Evolutionary conservation across 2,113 vertebrate species (phyloP).

Genomic region (Oryzias melastigma): DNA sequence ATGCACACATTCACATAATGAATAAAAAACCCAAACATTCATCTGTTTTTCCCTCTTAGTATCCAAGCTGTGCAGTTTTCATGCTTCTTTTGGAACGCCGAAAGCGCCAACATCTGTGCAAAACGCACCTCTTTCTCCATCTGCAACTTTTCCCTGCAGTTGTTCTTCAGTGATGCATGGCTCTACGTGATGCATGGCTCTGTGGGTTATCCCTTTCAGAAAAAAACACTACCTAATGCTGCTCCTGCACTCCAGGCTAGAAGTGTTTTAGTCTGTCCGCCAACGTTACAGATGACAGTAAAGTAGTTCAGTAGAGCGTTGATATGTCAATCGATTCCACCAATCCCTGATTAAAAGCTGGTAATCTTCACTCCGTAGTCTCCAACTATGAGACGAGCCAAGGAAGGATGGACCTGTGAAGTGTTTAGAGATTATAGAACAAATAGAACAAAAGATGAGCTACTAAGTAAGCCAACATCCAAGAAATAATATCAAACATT

Average conservation of each 20-base stretch:
- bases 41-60: constrained; percentile 56
- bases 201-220: constrained; percentile 68
- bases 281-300: constrained; percentile 38
- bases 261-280: constrained; percentile 25
- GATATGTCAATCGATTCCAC: constrained; percentile 36
- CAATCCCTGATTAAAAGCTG: constrained; percentile 73
- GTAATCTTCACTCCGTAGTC: constrained; percentile 76
- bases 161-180: constrained; percentile 47
- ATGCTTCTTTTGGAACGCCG: constrained; percentile 55
- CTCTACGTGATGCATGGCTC: constrained; percentile 52
- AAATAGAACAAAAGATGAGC: constrained; percentile 1
- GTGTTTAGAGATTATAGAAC: constrained; percentile 24
- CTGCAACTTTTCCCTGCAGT: constrained; percentile 64
- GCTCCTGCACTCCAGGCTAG: constrained; percentile 60
- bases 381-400: constrained; percentile 79
- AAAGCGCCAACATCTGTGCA: constrained; percentile 71
- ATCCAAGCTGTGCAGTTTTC: constrained; percentile 60
- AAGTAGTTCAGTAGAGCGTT: constrained; percentile 58
- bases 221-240: constrained; percentile 56
- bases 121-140: constrained; percentile 63
- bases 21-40: constrained; percentile 60
- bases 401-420: constrained; percentile 76
- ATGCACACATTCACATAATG: constrained; percentile 69
- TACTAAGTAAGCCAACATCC: too few relatives aligned
- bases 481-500: too few relatives aligned